A percentile compares a stretch with the other conserved stretches of the same genome.
Evolutionary conservation across 2,113 vertebrate species (phyloP).

Genomic region (Alexandromys fortis): DNA sequence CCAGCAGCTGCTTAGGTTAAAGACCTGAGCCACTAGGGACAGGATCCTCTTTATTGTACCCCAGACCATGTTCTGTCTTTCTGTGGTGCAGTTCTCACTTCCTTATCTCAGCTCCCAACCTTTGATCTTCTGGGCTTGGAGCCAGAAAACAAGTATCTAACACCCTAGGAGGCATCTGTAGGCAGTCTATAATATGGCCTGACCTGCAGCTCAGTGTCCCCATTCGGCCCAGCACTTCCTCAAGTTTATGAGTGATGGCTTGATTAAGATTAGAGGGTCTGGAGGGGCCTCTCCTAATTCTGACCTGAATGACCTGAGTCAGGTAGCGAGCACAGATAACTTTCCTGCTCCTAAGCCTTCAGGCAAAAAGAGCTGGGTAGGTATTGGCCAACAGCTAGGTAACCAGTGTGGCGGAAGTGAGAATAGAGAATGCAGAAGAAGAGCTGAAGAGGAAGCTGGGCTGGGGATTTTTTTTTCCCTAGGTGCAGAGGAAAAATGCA

Average conservation of each 20-base stretch:
- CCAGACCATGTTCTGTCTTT: not conserved
- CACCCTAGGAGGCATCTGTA: not conserved
- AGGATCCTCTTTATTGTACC: not conserved
- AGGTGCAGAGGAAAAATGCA: not conserved
- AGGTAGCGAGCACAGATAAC: not conserved
- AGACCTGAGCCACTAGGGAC: not conserved
- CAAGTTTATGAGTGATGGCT: not conserved
- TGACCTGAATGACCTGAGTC: not conserved
- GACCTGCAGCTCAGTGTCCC: not conserved
- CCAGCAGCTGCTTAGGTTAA: not conserved
- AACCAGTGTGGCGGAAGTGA: slow-evolving; percentile 4
- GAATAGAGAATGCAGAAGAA: slow-evolving; percentile 31
- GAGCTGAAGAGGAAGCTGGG: slow-evolving; percentile 29
- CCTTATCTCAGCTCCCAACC: not conserved
- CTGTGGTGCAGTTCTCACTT: not conserved
- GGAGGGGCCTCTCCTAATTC: not conserved
- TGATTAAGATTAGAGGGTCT: not conserved
- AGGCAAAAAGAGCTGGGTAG: not conserved
- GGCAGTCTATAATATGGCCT: not conserved
- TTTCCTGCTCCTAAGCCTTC: not conserved
- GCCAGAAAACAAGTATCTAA: slow-evolving; percentile 9
- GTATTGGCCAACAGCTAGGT: not conserved
- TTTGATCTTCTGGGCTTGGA: slow-evolving; percentile 6
- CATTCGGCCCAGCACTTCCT: not conserved
- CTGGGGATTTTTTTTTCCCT: not conserved